phyloP scores from a whole-genome alignment of 2,113 vertebrate genomes.

The Sarotherodon lohbergeri region DNA sequence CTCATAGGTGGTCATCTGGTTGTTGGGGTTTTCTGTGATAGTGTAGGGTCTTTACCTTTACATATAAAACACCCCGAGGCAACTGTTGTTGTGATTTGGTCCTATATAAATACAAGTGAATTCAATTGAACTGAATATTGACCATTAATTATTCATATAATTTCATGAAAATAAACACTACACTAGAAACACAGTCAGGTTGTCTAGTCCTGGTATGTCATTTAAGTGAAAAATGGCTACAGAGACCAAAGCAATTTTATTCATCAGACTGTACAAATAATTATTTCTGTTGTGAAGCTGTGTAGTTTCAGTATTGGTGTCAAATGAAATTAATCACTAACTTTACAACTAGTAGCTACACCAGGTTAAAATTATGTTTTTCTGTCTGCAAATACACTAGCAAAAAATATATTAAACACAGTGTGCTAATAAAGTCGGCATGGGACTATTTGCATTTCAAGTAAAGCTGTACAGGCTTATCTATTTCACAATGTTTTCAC shows the following conservation, averaged over 20 bases:
- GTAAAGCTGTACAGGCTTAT: neutral
- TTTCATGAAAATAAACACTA: neutral
- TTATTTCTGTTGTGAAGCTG: neutral
- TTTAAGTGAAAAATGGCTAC: neutral
- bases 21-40: neutral
- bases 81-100: rapidly evolving
- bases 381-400: too few species aligned
- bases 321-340: neutral
- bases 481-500: neutral
- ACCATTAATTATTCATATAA: neutral
- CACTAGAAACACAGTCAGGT: neutral
- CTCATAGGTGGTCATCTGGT: neutral
- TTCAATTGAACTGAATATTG: neutral
- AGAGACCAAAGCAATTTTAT: neutral
- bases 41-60: neutral
- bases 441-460: neutral
- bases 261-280: neutral
- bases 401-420: neutral
- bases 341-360: neutral
- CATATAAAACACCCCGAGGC: neutral
- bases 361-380: neutral
- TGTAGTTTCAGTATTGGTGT: neutral
- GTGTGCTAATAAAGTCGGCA: neutral
- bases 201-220: neutral
- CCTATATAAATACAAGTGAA: neutral